Percentiles rank a stretch among this genome's conserved stretches.
These are phyloP conservation scores for Melanchra persicariae DNA, from an alignment of 2,888 invertebrate species.

Conservation along the genomic window DNA sequence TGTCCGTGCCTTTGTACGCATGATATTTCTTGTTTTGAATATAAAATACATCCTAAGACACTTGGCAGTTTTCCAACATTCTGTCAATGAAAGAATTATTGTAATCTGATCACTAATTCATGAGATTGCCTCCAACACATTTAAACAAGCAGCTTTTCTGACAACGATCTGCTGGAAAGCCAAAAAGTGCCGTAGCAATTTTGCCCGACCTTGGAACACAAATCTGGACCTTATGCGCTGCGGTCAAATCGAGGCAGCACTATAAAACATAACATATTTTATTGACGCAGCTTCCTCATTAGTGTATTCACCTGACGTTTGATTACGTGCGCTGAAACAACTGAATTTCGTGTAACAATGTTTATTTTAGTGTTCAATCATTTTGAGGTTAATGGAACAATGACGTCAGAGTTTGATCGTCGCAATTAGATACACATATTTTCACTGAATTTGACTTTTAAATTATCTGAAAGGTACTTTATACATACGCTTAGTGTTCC, in stretches of 20 bases:
- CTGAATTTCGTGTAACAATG: conserved; percentile 15
- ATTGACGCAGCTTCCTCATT: conserved; percentile 2
- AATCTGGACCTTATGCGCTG: not conserved
- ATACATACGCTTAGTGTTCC: no score
- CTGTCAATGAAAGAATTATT: no score
- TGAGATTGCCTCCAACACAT: no score
- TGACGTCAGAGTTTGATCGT: conserved; percentile 3
- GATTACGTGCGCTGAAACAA: conserved; percentile 34
- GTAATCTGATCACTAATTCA: no score
- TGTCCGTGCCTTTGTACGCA: not conserved
- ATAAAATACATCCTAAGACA: no score
- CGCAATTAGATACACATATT: not conserved
- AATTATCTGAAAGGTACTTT: not conserved
- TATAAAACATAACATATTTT: not conserved
- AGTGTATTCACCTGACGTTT: conserved; percentile 37
- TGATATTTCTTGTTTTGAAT: not conserved
- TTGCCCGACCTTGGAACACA: not conserved
- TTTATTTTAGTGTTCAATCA: conserved; percentile 24
- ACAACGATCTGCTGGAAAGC: no score
- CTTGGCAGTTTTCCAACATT: no score
- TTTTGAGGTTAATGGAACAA: conserved; percentile 25
- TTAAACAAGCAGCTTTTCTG: no score
- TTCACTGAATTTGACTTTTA: not conserved
- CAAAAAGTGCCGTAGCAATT: no score
- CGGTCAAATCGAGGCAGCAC: not conserved